Evolutionary conservation across 2,113 vertebrate genomes (phyloP).

Genomic region (Pseudolaguvia tuberculata): DNA sequence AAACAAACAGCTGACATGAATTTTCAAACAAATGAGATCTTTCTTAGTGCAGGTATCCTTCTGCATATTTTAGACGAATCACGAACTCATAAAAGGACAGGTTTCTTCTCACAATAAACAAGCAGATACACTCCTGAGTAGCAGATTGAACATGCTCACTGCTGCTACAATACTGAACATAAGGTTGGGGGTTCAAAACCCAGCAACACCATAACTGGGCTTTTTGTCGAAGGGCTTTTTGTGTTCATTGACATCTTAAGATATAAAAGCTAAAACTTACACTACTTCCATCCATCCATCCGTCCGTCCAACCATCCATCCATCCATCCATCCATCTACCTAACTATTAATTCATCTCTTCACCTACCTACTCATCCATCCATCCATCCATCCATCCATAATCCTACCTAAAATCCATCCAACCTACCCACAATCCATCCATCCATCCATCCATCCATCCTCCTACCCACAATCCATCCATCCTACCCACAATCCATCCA

Average conservation of each 20-base stretch:
- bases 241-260: neutral
- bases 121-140: neutral
- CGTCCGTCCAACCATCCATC: too few species aligned
- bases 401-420: too few species aligned
- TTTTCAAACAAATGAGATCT: neutral
- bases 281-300: too few species aligned
- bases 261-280: too few species aligned
- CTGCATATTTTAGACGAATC: neutral
- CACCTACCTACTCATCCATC: too few species aligned
- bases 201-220: neutral
- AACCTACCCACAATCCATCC: too few species aligned
- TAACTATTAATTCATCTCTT: too few species aligned
- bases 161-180: neutral
- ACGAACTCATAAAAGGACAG: neutral
- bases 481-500: too few species aligned
- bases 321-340: too few species aligned
- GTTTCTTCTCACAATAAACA: neutral
- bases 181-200: neutral
- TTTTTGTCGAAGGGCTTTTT: neutral
- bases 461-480: too few species aligned
- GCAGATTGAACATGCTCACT: neutral
- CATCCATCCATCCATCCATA: too few species aligned
- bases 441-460: too few species aligned
- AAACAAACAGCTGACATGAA: neutral
- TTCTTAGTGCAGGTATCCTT: neutral